These are phyloP conservation scores for Cepaea hortensis DNA, from an alignment of 2,888 invertebrate genomes.

Conservation along the genomic window DNA sequence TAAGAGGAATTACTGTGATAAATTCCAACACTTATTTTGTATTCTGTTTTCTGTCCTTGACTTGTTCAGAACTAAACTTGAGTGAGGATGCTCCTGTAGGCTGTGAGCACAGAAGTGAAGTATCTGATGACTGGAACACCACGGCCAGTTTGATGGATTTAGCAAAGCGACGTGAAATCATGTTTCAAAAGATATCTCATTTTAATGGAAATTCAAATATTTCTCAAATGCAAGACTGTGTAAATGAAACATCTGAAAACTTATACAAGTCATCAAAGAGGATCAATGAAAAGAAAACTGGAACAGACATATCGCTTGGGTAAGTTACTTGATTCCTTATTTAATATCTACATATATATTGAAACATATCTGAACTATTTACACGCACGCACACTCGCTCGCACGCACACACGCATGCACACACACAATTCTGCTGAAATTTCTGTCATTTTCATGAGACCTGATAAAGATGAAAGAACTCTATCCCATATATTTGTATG, in stretches of 20 bases:
- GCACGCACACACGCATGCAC: too few species aligned
- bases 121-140: slow-evolving; percentile 63
- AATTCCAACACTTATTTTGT: too few species aligned
- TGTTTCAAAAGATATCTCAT: slow-evolving; percentile 26
- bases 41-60: too few species aligned
- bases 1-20: neutral
- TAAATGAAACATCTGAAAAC: slow-evolving; percentile 58
- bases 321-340: slow-evolving; percentile 36
- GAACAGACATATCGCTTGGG: slow-evolving; percentile 63
- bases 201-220: neutral
- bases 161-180: slow-evolving; percentile 44
- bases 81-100: slow-evolving; percentile 50
- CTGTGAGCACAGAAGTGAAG: slow-evolving; percentile 53
- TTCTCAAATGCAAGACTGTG: neutral
- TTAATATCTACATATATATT: neutral
- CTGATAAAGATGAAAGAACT: too few species aligned
- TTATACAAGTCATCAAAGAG: slow-evolving; percentile 64
- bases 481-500: too few species aligned
- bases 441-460: too few species aligned
- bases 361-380: neutral
- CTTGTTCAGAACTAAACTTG: slow-evolving; percentile 31
- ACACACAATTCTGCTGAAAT: too few species aligned
- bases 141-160: slow-evolving; percentile 58
- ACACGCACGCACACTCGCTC: too few species aligned
- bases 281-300: slow-evolving; percentile 63